Conservation (phyloP, 1,140 invertebrate genomes). For the Heterodera schachtii region DNA sequence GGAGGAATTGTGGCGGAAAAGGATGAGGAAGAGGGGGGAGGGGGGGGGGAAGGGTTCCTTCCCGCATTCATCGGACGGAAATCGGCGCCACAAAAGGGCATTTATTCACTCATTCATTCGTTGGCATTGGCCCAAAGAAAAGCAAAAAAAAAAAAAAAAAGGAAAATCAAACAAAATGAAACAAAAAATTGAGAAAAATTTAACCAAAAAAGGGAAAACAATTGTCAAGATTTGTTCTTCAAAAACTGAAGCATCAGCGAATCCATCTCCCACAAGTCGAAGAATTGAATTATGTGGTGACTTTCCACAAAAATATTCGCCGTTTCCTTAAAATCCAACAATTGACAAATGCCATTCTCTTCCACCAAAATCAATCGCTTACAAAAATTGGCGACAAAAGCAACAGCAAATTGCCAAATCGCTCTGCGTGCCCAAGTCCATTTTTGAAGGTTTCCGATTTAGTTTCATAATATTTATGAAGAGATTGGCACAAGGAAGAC, state of each 20-base stretch:
- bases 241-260: conserved; percentile 50
- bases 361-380: conserved; percentile 31
- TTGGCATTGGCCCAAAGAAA: background rate
- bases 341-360: background rate
- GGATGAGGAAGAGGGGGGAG: too few relatives aligned
- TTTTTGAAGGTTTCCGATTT: conserved; percentile 17
- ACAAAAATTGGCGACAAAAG: conserved; percentile 61
- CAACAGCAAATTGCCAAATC: conserved; percentile 57
- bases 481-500: conserved; percentile 42
- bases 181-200: background rate
- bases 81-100: background rate
- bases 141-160: background rate
- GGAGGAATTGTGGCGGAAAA: background rate
- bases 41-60: background rate
- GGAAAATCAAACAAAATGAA: too few relatives aligned
- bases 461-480: conserved; percentile 46
- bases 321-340: conserved; percentile 44
- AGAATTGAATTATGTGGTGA: conserved; percentile 61
- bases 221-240: conserved; percentile 44
- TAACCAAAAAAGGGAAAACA: background rate
- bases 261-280: conserved; percentile 59
- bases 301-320: conserved; percentile 59
- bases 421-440: conserved; percentile 41
- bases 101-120: background rate
- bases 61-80: background rate